Percentiles rank a stretch among this genome's conserved stretches.
Evolutionary conservation across 2,797 vertebrate species (phyloP).

Genomic region (Chaunax sp.): DNA sequence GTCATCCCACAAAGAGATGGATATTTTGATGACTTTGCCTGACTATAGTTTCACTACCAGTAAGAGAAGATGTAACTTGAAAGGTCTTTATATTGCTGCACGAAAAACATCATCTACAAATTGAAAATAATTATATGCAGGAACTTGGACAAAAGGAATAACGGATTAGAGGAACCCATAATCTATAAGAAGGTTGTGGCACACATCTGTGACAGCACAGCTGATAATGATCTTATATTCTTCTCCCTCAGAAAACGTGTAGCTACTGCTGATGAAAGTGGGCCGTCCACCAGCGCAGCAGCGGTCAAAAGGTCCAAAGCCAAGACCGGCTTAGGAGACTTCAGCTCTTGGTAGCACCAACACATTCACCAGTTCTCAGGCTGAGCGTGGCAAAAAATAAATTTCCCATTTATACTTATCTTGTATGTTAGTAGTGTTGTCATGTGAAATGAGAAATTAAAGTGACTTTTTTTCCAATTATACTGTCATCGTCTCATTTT

Average conservation of each 20-base stretch:
- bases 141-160: not conserved
- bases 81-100: not conserved
- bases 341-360: conserved; percentile 93
- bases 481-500: not conserved
- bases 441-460: conserved; percentile 47
- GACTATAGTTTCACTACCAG: not conserved
- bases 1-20: not conserved
- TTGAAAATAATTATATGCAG: not conserved
- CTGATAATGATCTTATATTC: not conserved
- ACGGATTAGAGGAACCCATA: not conserved
- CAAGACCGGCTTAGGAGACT: conserved; percentile 89
- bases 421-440: not conserved
- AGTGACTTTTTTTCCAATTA: conserved; percentile 29
- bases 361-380: not conserved
- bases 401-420: not conserved
- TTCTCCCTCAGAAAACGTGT: conserved; percentile 85
- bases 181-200: not conserved
- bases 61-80: not conserved
- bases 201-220: not conserved
- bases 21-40: not conserved
- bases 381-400: not conserved
- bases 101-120: not conserved
- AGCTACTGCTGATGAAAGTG: conserved; percentile 73
- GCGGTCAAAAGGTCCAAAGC: conserved; percentile 83
- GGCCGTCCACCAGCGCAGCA: conserved; percentile 86